Conservation (phyloP, 2,113 vertebrate species). For the Phyllostomus discolor region DNA sequence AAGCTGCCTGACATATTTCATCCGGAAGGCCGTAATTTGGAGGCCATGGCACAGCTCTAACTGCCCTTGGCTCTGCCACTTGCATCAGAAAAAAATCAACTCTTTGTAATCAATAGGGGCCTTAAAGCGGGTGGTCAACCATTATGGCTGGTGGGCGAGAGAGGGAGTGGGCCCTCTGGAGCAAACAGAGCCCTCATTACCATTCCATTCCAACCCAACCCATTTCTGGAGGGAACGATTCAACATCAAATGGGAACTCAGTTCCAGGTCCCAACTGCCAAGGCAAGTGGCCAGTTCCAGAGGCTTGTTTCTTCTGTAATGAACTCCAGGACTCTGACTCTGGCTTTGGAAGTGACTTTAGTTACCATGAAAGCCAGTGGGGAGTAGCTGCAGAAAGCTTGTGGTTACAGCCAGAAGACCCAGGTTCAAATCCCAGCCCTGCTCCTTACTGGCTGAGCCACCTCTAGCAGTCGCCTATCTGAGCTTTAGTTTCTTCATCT, state of each 20-base stretch:
- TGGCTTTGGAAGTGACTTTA: neutral
- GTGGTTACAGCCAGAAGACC: neutral
- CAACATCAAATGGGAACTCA: conserved; percentile 29
- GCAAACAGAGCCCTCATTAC: conserved; percentile 44
- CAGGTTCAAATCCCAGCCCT: neutral
- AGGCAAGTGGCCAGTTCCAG: conserved; percentile 36
- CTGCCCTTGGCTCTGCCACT: conserved; percentile 38
- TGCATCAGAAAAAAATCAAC: conserved; percentile 29
- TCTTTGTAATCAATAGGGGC: conserved; percentile 61
- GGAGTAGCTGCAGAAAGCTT: neutral
- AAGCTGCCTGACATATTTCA: neutral
- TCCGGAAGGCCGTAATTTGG: conserved; percentile 39
- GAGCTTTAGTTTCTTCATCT: neutral
- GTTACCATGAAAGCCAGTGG: neutral
- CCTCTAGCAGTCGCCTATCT: neutral
- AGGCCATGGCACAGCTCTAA: conserved; percentile 12
- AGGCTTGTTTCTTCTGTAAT: conserved; percentile 11
- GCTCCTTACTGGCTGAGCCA: neutral
- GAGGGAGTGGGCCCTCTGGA: conserved; percentile 1
- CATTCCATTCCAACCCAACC: conserved; percentile 30
- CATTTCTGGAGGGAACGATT: neutral
- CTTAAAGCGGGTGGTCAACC: conserved; percentile 35
- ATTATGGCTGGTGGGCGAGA: conserved; percentile 41
- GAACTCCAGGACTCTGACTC: conserved; percentile 39
- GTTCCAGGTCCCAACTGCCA: conserved; percentile 31